phyloP scores from a whole-genome alignment of 2,113 vertebrate genomes.

The Carassius carassius region DNA sequence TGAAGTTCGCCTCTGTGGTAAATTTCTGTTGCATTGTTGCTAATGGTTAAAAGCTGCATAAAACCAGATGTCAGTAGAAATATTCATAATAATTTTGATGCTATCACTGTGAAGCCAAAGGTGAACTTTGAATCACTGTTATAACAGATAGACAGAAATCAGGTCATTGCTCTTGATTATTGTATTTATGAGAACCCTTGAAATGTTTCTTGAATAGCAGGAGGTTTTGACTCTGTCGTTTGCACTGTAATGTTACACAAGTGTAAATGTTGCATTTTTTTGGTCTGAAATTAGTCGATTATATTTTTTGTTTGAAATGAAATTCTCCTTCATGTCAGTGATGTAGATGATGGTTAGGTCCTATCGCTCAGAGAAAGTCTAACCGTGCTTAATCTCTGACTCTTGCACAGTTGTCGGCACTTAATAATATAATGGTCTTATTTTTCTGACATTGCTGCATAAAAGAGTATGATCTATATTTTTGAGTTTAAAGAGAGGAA shows the following conservation, averaged over 20 bases:
- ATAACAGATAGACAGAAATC: slow-evolving; percentile 29
- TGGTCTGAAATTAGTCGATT: background rate
- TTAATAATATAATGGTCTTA: slow-evolving; percentile 21
- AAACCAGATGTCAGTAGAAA: slow-evolving; percentile 30
- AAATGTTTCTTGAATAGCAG: background rate
- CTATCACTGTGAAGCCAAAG: slow-evolving; percentile 71
- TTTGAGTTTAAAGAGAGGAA: slow-evolving; percentile 1
- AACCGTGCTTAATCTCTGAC: slow-evolving; percentile 32
- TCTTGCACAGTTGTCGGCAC: background rate
- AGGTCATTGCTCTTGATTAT: slow-evolving; percentile 25
- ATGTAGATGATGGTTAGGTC: slow-evolving; percentile 21
- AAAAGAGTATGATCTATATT: background rate
- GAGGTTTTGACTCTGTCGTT: background rate
- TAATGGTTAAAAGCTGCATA: background rate
- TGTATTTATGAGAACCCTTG: background rate
- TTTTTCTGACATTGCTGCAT: slow-evolving; percentile 4
- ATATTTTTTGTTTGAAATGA: background rate
- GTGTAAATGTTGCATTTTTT: background rate
- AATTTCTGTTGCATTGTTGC: background rate
- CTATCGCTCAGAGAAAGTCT: slow-evolving; percentile 16
- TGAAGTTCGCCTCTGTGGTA: background rate
- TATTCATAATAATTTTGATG: slow-evolving; percentile 20
- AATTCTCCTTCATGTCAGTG: slow-evolving; percentile 2
- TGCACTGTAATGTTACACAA: slow-evolving; percentile 3
- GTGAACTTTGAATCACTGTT: slow-evolving; percentile 42